Evolutionary conservation across 2,888 invertebrate genomes (phyloP).

Genomic region (Athrips mouffetella): DNA sequence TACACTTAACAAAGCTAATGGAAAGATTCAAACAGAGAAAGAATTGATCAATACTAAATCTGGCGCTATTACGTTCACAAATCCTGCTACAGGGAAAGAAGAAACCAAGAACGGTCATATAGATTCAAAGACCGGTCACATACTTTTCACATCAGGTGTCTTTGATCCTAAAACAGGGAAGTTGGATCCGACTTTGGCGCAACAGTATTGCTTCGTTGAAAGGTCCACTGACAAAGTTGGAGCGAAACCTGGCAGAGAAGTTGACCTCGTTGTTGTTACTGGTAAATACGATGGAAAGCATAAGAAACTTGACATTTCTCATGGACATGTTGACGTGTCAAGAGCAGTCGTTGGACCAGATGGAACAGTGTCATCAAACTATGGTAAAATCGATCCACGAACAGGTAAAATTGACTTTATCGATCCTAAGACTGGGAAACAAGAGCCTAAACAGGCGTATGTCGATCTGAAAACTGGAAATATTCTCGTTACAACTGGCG

Average conservation of each 20-base stretch:
- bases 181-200: conserved; percentile 81
- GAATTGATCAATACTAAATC: conserved; percentile 83
- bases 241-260: conserved; percentile 67
- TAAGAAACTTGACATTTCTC: conserved; percentile 67
- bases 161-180: conserved; percentile 83
- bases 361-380: conserved; percentile 78
- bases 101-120: conserved; percentile 82
- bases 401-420: conserved; percentile 80
- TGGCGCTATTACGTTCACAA: conserved; percentile 79
- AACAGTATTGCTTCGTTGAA: conserved; percentile 82
- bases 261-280: conserved; percentile 79
- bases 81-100: conserved; percentile 81
- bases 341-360: conserved; percentile 79
- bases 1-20: conserved; percentile 74
- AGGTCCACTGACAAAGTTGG: conserved; percentile 76
- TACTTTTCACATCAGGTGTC: conserved; percentile 80
- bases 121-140: conserved; percentile 82
- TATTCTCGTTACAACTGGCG: conserved; percentile 80
- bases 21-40: conserved; percentile 79
- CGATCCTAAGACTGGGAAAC: conserved; percentile 81
- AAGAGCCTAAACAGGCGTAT: conserved; percentile 81
- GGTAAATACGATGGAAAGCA: conserved; percentile 80
- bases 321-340: conserved; percentile 75
- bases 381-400: conserved; percentile 82
- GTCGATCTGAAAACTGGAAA: conserved; percentile 85